Percentiles rank a stretch among this genome's conserved stretches.
phyloP scores from a whole-genome alignment of 64 coral and sea anemone species.

The Dendrophyllia cribrosa region DNA sequence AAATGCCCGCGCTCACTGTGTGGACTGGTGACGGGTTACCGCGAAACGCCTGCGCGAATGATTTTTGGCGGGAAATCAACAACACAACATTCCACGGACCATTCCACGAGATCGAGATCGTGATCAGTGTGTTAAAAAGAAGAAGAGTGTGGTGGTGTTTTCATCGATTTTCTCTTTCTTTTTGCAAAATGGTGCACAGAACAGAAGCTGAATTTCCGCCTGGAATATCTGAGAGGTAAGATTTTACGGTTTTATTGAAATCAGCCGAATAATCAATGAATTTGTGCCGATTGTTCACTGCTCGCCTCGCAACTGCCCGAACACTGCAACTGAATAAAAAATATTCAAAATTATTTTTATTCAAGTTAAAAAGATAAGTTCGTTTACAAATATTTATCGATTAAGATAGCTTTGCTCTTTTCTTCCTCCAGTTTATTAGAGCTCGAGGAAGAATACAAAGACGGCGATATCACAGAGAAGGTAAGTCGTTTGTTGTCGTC shows the following conservation, averaged over 20 bases:
- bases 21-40: not conserved
- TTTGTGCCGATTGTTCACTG: not conserved
- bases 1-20: not conserved
- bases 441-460: constrained; percentile 74
- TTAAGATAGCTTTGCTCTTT: not conserved
- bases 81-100: not conserved
- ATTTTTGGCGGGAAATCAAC: constrained; percentile 47
- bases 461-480: constrained; percentile 89
- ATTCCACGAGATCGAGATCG: constrained; percentile 4
- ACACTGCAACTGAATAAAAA: no score
- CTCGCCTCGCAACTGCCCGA: no score
- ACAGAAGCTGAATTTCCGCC: constrained; percentile 8
- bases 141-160: no score
- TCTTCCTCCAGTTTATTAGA: constrained; percentile 59
- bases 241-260: not conserved
- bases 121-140: no score
- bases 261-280: not conserved
- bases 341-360: no score
- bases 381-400: no score
- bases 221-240: constrained; percentile 41
- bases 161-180: not conserved
- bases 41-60: constrained; percentile 18
- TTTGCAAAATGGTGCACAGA: constrained; percentile 1
- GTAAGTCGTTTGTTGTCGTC: not conserved
- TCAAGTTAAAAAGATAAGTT: no score